phyloP scores from a whole-genome alignment of 2,797 vertebrate species.

The Philypnodon macrostomus region DNA sequence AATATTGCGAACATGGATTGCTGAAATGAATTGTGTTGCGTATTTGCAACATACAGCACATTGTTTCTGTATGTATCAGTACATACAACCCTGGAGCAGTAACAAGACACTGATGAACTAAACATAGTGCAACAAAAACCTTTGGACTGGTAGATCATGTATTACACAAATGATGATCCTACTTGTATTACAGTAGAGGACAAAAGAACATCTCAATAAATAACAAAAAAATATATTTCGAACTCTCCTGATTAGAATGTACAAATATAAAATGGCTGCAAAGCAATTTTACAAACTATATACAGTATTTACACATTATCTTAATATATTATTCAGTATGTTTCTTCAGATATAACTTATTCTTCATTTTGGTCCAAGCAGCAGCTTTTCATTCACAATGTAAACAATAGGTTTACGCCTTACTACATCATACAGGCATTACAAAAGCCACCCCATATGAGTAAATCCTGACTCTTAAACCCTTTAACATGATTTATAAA shows the following conservation, averaged over 20 bases:
- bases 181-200: constrained; percentile 20
- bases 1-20: constrained; percentile 19
- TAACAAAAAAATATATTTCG: constrained; percentile 76
- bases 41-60: neutral
- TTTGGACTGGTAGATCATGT: neutral
- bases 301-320: constrained; percentile 66
- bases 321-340: constrained; percentile 23
- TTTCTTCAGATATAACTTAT: constrained; percentile 34
- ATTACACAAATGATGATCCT: neutral
- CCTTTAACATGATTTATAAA: constrained; percentile 11
- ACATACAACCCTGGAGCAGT: neutral
- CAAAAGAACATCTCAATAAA: constrained; percentile 49
- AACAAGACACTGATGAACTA: neutral
- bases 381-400: constrained; percentile 52
- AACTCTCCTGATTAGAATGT: constrained; percentile 53
- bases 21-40: constrained; percentile 6
- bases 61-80: neutral
- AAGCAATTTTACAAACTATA: constrained; percentile 55
- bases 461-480: neutral
- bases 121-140: constrained; percentile 11
- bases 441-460: constrained; percentile 1
- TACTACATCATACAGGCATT: neutral
- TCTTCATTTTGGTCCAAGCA: constrained; percentile 58
- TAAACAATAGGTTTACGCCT: constrained; percentile 30
- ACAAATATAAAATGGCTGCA: constrained; percentile 50